These are phyloP conservation scores for Nasonia vitripennis DNA, from an alignment of 1,140 invertebrate genomes.

Conservation along the genomic window DNA sequence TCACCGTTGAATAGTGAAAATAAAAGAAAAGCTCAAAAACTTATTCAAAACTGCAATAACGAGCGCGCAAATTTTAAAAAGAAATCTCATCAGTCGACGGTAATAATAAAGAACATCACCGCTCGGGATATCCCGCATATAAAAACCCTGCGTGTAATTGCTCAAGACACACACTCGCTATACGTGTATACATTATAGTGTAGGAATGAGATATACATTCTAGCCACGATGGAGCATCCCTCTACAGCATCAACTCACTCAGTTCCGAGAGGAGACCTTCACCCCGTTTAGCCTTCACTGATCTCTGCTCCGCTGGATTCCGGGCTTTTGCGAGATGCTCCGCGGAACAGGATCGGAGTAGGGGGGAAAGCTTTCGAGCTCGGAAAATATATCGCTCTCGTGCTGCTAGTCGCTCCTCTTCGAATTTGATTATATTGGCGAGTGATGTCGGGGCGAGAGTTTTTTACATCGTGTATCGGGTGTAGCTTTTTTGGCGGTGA, in stretches of 20 bases:
- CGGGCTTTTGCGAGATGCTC: slow-evolving; percentile 53
- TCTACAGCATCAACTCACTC: not conserved
- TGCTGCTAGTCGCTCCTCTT: not conserved
- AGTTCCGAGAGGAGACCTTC: slow-evolving; percentile 67
- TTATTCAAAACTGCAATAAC: no score
- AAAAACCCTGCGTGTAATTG: no score
- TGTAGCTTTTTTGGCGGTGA: no score
- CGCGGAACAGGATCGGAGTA: not conserved
- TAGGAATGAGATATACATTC: not conserved
- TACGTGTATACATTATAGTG: no score
- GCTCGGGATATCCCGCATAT: no score
- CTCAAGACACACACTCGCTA: no score
- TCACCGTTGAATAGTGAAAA: no score
- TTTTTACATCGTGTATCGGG: not conserved
- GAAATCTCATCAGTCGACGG: no score
- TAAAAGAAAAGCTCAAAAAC: no score
- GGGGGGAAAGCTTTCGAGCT: not conserved
- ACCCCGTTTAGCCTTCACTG: slow-evolving; percentile 75
- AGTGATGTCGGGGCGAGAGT: not conserved
- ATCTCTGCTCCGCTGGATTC: slow-evolving; percentile 66
- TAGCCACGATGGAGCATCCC: slow-evolving; percentile 45
- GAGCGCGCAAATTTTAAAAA: no score
- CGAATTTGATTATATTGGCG: not conserved
- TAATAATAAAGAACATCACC: no score
- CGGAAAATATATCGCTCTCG: not conserved